Conservation (phyloP, 2,888 invertebrate species). For the Drosophila greeni region DNA sequence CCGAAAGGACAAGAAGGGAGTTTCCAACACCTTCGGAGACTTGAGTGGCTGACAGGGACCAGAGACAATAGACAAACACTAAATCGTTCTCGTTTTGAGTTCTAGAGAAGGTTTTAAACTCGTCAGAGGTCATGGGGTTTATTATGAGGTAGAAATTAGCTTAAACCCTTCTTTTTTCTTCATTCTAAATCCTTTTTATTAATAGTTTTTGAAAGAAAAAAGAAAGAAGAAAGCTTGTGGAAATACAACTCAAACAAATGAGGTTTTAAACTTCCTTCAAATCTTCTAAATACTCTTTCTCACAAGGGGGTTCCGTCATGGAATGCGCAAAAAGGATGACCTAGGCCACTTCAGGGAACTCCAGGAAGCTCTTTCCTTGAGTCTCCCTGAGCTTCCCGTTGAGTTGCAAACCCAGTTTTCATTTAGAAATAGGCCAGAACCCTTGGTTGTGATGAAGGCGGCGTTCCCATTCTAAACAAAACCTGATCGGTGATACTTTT, state of each 20-base stretch:
- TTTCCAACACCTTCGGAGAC: neutral
- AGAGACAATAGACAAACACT: neutral
- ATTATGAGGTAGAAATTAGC: no score
- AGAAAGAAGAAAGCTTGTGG: neutral
- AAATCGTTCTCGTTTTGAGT: no score
- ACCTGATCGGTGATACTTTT: slow-evolving; percentile 57
- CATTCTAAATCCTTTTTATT: no score
- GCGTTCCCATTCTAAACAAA: slow-evolving; percentile 16
- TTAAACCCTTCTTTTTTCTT: no score
- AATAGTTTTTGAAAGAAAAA: no score
- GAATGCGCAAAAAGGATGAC: no score
- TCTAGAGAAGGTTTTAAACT: no score
- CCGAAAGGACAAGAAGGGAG: slow-evolving; percentile 4
- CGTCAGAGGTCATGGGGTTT: no score
- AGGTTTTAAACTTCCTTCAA: neutral
- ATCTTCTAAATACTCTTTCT: neutral
- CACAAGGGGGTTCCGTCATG: no score
- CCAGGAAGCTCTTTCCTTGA: slow-evolving; percentile 2
- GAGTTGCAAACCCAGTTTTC: neutral
- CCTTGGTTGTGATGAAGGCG: neutral
- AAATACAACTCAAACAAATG: no score
- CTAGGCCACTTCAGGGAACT: no score
- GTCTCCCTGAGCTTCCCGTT: slow-evolving; percentile 1
- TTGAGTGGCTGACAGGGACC: neutral
- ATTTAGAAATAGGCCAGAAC: slow-evolving; percentile 60